Evolutionary conservation across 2,888 invertebrate genomes (phyloP).

Genomic region (Phyllotreta cruciferae): DNA sequence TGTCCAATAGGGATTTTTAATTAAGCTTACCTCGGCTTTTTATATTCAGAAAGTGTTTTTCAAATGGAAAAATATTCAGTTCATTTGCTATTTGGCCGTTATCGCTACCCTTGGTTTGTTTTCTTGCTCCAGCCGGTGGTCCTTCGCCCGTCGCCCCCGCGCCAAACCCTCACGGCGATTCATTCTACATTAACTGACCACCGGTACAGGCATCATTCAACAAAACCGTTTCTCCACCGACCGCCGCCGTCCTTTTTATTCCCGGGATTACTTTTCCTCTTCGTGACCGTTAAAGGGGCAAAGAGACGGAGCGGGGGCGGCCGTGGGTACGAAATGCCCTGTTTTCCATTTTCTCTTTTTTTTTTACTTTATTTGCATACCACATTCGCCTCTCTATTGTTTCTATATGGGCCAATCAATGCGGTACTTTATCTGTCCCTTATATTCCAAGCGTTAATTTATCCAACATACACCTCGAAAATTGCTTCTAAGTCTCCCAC

Average conservation of each 20-base stretch:
- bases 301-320: not conserved
- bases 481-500: too few species aligned
- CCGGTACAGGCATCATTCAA: slow-evolving; percentile 35
- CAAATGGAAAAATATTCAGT: slow-evolving; percentile 59
- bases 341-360: slow-evolving; percentile 16
- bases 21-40: slow-evolving; percentile 58
- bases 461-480: too few species aligned
- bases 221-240: slow-evolving; percentile 8
- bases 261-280: slow-evolving; percentile 33
- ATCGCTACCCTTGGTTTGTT: slow-evolving; percentile 55
- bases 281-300: not conserved
- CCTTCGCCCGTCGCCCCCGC: slow-evolving; percentile 22
- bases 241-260: slow-evolving; percentile 28
- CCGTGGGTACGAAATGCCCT: not conserved
- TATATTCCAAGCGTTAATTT: too few species aligned
- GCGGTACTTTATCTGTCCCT: not conserved
- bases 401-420: slow-evolving; percentile 34
- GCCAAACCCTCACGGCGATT: slow-evolving; percentile 22
- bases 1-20: slow-evolving; percentile 59
- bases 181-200: slow-evolving; percentile 48
- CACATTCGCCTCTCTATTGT: slow-evolving; percentile 32
- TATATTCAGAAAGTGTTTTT: slow-evolving; percentile 59
- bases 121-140: slow-evolving; percentile 48
- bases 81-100: slow-evolving; percentile 58
- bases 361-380: slow-evolving; percentile 29